A percentile compares a stretch with the other conserved stretches of the same genome.
Conservation (phyloP, 2,797 vertebrate species). For the Tadarida brasiliensis region DNA sequence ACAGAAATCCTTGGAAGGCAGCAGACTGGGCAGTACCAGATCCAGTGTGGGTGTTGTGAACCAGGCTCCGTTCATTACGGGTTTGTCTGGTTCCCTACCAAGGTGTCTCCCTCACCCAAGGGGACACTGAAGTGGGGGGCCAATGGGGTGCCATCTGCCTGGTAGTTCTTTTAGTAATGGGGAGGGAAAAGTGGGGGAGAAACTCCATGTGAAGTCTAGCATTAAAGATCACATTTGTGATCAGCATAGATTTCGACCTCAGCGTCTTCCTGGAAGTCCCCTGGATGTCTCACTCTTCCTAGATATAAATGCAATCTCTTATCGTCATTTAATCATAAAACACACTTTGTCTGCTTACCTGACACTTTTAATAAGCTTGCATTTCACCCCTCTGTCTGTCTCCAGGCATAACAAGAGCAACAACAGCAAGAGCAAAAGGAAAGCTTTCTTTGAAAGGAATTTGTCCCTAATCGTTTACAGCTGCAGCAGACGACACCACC, state of each 20-base stretch:
- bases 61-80: not conserved
- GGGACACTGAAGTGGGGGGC: not conserved
- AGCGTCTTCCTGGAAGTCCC: not conserved
- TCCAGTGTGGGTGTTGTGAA: not conserved
- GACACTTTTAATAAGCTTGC: slow-evolving; percentile 85
- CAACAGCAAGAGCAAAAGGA: slow-evolving; percentile 66
- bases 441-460: slow-evolving; percentile 89
- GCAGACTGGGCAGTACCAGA: not conserved
- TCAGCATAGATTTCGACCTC: slow-evolving; percentile 70
- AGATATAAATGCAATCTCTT: slow-evolving; percentile 75
- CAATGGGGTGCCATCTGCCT: not conserved
- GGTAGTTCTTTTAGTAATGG: not conserved
- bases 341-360: slow-evolving; percentile 82
- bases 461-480: slow-evolving; percentile 93
- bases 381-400: slow-evolving; percentile 59
- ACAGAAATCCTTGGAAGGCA: not conserved
- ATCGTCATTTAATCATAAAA: slow-evolving; percentile 81
- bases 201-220: not conserved
- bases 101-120: not conserved
- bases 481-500: slow-evolving; percentile 91
- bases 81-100: not conserved
- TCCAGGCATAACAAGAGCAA: slow-evolving; percentile 71
- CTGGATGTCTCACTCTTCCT: slow-evolving; percentile 47
- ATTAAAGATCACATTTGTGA: slow-evolving; percentile 76
- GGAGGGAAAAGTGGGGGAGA: not conserved